Evolutionary conservation across 1,140 invertebrate genomes (phyloP), one percentile per base, ranked within the genome.

Genomic region (Eueides isabella): DNA sequence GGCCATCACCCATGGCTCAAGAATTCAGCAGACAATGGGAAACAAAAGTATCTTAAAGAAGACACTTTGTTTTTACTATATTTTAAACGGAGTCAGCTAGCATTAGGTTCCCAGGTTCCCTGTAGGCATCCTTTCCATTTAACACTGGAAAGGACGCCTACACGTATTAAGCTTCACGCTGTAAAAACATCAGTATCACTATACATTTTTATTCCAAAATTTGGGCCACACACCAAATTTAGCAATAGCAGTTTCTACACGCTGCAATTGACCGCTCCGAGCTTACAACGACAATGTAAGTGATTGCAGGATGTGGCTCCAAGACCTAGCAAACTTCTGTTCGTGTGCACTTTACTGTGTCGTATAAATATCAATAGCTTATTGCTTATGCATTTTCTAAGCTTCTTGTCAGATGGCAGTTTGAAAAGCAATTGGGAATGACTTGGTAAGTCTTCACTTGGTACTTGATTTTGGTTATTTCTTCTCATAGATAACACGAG

Each of bases 261-360:
- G 48, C 74, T 44, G 65, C 55, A 67, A 72, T 72, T 67, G 74
- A 72, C 67, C 66, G 69, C 66, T 69, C 61, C 71, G 63, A 63
- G 66, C 75, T 76, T 72, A 69, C 66, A 66, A 44, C 66, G 71
- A 76, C 71, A 72, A 55, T 76, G 75, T 76, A 76, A 76, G 67
- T 73, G 75, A 76, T 68, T 76, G 71, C 67, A 31, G 67, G 65
- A 67, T 67, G 65, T 44, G 38, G 35, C 67, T 30, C 55, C 55
- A 26, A 55, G 66, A 33, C 31, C 44, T 68, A 16, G 29, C 41
- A 55, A 68, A 68, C 67, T 55, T n/a, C 30, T 38, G 55, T 61
- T 68, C 29, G 55, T 68, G 7, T 55, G 29, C 14, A 31, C n/a
- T 44, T 44, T 44, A 44, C 41, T 19, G n/a, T 44, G 41, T 44